These are phyloP conservation scores for Allobates femoralis DNA, from an alignment of 2,797 vertebrate genomes.

Conservation along the genomic window DNA sequence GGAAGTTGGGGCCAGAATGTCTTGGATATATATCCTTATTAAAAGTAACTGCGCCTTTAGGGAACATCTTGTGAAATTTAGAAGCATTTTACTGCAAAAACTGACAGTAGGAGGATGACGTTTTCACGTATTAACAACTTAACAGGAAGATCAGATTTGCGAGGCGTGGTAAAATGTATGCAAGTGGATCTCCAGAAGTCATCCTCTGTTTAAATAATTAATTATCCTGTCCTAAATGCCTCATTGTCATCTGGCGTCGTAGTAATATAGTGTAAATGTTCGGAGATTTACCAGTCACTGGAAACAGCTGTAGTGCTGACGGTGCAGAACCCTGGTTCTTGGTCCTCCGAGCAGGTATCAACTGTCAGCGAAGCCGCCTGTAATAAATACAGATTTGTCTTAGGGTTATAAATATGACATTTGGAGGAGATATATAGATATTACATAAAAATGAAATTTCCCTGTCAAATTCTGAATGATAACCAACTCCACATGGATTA, in stretches of 20 bases:
- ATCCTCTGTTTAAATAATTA: conserved; percentile 29
- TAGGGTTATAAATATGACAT: not conserved
- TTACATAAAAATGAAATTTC: not conserved
- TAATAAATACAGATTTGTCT: conserved; percentile 41
- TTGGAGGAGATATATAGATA: not conserved
- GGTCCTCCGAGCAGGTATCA: conserved; percentile 92
- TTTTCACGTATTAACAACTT: conserved; percentile 44
- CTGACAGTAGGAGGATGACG: conserved; percentile 39
- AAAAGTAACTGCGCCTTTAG: conserved; percentile 38
- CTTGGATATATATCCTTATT: conserved; percentile 42
- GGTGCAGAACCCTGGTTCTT: conserved; percentile 92
- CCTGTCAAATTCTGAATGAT: not conserved
- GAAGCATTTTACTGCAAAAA: conserved; percentile 49
- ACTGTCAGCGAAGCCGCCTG: conserved; percentile 95
- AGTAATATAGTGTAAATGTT: not conserved
- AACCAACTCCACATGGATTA: not conserved
- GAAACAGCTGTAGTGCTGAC: conserved; percentile 93
- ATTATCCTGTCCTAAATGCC: conserved; percentile 12
- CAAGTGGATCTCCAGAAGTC: conserved; percentile 7
- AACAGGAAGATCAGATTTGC: conserved; percentile 34
- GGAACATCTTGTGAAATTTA: conserved; percentile 53
- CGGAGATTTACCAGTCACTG: conserved; percentile 86
- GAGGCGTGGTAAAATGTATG: not conserved
- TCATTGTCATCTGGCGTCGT: not conserved
- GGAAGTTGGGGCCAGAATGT: conserved; percentile 21